Conservation (phyloP, 2,888 invertebrate genomes). For the Augiades crinisus region DNA sequence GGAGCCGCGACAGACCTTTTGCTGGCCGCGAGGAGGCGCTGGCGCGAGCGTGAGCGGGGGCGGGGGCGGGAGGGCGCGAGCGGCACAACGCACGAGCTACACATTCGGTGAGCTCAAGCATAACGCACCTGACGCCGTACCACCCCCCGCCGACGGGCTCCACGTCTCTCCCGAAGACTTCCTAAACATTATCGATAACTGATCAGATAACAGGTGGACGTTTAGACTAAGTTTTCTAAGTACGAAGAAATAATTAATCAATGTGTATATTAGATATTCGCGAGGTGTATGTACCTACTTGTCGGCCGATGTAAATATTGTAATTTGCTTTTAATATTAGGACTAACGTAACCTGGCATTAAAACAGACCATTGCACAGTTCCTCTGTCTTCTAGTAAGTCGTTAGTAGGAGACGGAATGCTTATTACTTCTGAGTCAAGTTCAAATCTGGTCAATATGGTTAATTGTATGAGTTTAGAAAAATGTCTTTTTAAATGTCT, state of each 20-base stretch:
- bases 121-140: slow-evolving; percentile 61
- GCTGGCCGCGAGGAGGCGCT: slow-evolving; percentile 48
- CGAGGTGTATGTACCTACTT: slow-evolving; percentile 47
- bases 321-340: slow-evolving; percentile 75
- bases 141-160: slow-evolving; percentile 46
- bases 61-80: too few relatives aligned
- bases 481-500: too few relatives aligned
- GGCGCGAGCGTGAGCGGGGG: slow-evolving; percentile 53
- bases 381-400: background rate
- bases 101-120: slow-evolving; percentile 76
- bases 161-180: slow-evolving; percentile 63
- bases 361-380: slow-evolving; percentile 75
- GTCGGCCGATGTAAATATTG: slow-evolving; percentile 75
- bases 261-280: slow-evolving; percentile 63
- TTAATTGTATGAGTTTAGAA: too few relatives aligned
- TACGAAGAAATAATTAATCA: slow-evolving; percentile 50
- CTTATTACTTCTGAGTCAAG: background rate
- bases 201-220: slow-evolving; percentile 34
- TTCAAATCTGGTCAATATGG: too few relatives aligned
- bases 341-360: slow-evolving; percentile 68
- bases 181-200: slow-evolving; percentile 66
- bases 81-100: slow-evolving; percentile 55
- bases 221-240: slow-evolving; percentile 39
- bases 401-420: background rate
- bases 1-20: slow-evolving; percentile 61